Percentiles rank a stretch among this genome's conserved stretches.
These are phyloP conservation scores for Apantesis nais DNA, from an alignment of 2,888 invertebrate species.

Conservation along the genomic window DNA sequence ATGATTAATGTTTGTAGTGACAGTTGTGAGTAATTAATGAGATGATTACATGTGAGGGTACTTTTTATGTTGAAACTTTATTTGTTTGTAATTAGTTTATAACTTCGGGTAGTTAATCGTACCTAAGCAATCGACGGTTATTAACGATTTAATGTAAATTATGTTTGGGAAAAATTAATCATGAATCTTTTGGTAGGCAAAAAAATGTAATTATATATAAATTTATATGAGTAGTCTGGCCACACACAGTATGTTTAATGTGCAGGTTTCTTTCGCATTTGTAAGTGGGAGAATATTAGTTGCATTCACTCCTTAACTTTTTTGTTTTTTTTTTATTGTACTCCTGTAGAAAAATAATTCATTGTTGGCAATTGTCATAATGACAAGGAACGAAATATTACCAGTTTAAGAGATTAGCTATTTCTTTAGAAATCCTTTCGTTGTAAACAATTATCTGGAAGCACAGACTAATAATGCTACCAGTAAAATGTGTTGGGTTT, in stretches of 20 bases:
- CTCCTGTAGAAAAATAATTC: not conserved
- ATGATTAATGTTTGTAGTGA: slow-evolving; percentile 69
- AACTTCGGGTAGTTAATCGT: slow-evolving; percentile 39
- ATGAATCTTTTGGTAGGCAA: slow-evolving; percentile 26
- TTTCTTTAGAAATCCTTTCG: not conserved
- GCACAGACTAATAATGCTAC: not conserved
- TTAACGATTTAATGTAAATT: slow-evolving; percentile 45
- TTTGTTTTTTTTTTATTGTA: too few relatives aligned
- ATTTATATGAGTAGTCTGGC: slow-evolving; percentile 9
- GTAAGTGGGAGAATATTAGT: not conserved
- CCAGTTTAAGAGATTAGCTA: too few relatives aligned
- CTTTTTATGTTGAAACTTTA: slow-evolving; percentile 38
- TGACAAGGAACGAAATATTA: not conserved
- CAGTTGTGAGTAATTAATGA: slow-evolving; percentile 55
- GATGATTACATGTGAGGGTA: slow-evolving; percentile 42
- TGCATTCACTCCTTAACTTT: not conserved
- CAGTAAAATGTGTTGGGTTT: too few relatives aligned
- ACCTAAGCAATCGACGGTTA: slow-evolving; percentile 43
- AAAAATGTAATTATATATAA: slow-evolving; percentile 35
- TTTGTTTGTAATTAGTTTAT: slow-evolving; percentile 43
- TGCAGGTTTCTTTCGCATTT: not conserved
- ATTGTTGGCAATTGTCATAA: not conserved
- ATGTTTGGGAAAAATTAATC: slow-evolving; percentile 46
- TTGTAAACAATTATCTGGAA: not conserved
- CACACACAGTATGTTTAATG: slow-evolving; percentile 10